phyloP scores from a whole-genome alignment of 1,140 invertebrate species.

The Heliconius hermathena region DNA sequence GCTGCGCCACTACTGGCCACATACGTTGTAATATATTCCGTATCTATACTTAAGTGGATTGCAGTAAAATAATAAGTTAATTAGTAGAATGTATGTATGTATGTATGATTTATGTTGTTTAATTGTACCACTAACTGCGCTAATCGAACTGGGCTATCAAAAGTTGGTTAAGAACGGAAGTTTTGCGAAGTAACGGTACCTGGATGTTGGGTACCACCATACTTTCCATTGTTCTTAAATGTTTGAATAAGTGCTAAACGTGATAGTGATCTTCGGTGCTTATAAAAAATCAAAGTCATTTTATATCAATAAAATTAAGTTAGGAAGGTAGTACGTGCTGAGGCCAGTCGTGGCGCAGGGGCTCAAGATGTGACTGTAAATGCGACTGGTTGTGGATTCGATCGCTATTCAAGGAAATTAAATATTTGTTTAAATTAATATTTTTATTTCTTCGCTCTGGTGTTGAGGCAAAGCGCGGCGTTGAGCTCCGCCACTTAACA shows the following conservation, averaged over 20 bases:
- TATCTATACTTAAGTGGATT: not conserved
- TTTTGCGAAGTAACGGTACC: slow-evolving; percentile 31
- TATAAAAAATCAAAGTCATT: not conserved
- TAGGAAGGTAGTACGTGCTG: no score
- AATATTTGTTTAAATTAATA: no score
- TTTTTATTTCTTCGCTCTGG: no score
- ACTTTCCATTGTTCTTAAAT: slow-evolving; percentile 36
- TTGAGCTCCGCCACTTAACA: no score
- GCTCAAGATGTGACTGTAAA: no score
- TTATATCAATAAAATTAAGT: not conserved
- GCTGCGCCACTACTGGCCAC: no score
- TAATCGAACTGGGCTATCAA: slow-evolving; percentile 48
- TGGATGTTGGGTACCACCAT: slow-evolving; percentile 24
- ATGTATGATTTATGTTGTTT: slow-evolving; percentile 31
- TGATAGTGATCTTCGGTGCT: not conserved
- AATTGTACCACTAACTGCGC: slow-evolving; percentile 33
- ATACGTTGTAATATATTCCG: not conserved
- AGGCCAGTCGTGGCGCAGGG: no score
- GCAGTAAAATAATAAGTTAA: not conserved
- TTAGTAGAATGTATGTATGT: not conserved
- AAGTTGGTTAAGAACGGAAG: slow-evolving; percentile 40
- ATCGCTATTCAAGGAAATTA: no score
- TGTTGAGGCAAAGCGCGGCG: no score
- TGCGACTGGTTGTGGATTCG: no score
- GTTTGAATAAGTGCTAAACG: not conserved